A percentile compares a stretch with the other conserved stretches of the same genome.
phyloP scores from a whole-genome alignment of 2,113 vertebrate species.

The Nanorana parkeri region DNA sequence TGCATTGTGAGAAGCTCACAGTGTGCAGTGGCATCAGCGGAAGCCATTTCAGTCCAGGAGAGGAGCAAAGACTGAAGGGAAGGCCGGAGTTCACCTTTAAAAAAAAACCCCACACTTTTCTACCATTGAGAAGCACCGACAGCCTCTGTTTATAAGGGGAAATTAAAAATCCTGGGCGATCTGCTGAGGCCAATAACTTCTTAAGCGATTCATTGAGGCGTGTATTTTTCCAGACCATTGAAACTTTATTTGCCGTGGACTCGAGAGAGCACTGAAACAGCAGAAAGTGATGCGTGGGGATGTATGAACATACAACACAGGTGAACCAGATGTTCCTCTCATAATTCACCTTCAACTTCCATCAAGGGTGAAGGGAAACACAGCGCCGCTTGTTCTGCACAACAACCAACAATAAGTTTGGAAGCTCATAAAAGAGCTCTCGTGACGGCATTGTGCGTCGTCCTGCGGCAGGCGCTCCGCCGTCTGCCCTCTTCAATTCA shows the following conservation, averaged over 20 bases:
- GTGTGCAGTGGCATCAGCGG: no score
- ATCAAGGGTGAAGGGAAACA: constrained; percentile 40
- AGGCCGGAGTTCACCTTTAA: no score
- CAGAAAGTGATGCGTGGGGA: background rate
- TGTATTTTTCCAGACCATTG: constrained; percentile 58
- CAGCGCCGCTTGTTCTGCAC: background rate
- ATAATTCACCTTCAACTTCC: constrained; percentile 51
- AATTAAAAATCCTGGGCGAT: constrained; percentile 43
- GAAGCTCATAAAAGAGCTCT: no score
- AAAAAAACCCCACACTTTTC: constrained; percentile 22
- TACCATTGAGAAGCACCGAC: background rate
- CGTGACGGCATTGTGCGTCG: no score
- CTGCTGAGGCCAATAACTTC: constrained; percentile 51
- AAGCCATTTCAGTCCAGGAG: no score
- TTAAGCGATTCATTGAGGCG: constrained; percentile 51
- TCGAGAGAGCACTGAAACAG: constrained; percentile 36
- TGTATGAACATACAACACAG: constrained; percentile 24
- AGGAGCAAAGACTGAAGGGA: no score
- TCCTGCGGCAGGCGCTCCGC: no score
- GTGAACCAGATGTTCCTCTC: constrained; percentile 51
- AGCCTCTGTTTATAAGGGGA: constrained; percentile 40
- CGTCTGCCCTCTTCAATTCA: no score
- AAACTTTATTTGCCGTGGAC: constrained; percentile 49
- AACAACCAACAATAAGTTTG: background rate
- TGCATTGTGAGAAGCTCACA: no score